phyloP scores from a whole-genome alignment of 2,113 vertebrate species.

The Hydropotes inermis region DNA sequence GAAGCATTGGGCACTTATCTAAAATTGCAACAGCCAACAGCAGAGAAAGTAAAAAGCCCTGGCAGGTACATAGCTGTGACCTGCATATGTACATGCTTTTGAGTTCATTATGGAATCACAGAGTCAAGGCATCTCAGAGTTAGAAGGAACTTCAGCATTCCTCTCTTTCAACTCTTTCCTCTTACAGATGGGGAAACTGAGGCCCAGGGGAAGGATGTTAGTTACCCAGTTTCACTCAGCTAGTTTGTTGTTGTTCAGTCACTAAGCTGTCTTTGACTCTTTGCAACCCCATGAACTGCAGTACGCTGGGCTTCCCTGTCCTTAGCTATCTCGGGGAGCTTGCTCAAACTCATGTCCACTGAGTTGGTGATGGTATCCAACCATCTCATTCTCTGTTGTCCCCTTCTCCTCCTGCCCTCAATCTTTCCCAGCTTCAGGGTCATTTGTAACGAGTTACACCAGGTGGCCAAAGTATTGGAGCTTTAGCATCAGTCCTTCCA shows the following conservation, averaged over 20 bases:
- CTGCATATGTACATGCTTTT: constrained; percentile 43
- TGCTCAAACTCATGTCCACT: not conserved
- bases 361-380: not conserved
- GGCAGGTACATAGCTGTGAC: constrained; percentile 68
- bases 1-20: constrained; percentile 74
- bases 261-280: not conserved
- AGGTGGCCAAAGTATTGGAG: not conserved
- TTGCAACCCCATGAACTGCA: not conserved
- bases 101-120: constrained; percentile 41
- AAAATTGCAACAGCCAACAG: constrained; percentile 75
- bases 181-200: constrained; percentile 10
- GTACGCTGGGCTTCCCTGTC: not conserved
- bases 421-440: not conserved
- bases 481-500: not conserved
- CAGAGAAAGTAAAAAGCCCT: constrained; percentile 63
- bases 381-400: not conserved
- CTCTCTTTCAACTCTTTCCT: not conserved
- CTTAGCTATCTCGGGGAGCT: not conserved
- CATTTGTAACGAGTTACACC: not conserved
- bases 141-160: not conserved
- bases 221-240: not conserved
- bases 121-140: constrained; percentile 4
- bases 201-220: not conserved
- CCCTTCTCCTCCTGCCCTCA: not conserved
- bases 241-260: not conserved